These are phyloP conservation scores for Hofmannophila pseudospretella DNA, from an alignment of 2,888 invertebrate species.

Conservation along the genomic window DNA sequence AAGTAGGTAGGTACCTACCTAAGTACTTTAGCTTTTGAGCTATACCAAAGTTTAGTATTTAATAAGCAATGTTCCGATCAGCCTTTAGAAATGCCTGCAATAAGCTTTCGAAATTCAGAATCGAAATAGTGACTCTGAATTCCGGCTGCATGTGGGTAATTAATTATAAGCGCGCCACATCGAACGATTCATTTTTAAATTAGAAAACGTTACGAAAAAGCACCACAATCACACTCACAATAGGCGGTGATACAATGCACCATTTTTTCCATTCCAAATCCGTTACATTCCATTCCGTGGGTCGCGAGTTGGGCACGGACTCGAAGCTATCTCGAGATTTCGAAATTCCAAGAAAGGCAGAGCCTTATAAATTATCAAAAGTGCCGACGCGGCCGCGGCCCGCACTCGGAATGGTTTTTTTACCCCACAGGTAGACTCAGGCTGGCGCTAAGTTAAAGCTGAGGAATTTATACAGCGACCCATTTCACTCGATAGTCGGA, in stretches of 20 bases:
- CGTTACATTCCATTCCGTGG: conserved; percentile 73
- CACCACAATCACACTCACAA: too few relatives aligned
- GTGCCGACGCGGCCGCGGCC: conserved; percentile 69
- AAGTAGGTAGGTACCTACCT: too few relatives aligned
- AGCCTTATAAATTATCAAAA: conserved; percentile 78
- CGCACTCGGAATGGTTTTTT: conserved; percentile 72
- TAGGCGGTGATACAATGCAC: conserved; percentile 53
- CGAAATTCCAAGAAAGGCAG: conserved; percentile 76
- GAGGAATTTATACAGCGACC: conserved; percentile 61
- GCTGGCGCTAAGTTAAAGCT: conserved; percentile 71
- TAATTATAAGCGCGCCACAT: conserved; percentile 11
- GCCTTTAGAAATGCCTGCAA: too few relatives aligned
- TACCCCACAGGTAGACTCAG: conserved; percentile 73
- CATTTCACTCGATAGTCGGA: conserved; percentile 40
- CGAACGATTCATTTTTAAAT: conserved; percentile 35
- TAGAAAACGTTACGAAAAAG: conserved; percentile 44
- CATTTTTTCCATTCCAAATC: conserved; percentile 66
- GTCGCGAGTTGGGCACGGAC: conserved; percentile 42
- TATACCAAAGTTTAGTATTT: too few relatives aligned
- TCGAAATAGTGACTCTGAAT: too few relatives aligned
- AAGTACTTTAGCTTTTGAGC: too few relatives aligned
- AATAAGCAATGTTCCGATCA: too few relatives aligned
- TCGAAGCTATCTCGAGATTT: conserved; percentile 68
- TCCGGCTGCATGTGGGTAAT: too few relatives aligned
- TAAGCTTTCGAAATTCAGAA: too few relatives aligned